These are phyloP conservation scores for Corythornis vintsioides DNA, from an alignment of 2,113 vertebrate genomes.

Conservation along the genomic window DNA sequence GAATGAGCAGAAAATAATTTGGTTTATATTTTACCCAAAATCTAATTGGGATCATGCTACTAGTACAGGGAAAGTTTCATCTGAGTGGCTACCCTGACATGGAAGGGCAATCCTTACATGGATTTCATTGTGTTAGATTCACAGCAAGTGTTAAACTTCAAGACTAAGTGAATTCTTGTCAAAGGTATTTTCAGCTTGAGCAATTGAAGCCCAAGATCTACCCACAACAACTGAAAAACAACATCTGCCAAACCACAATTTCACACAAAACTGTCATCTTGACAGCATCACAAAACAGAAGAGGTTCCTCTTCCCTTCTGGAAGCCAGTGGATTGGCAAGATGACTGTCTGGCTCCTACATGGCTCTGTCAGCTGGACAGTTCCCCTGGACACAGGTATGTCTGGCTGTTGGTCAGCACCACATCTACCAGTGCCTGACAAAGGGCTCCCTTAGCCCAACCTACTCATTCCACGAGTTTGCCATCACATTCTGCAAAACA, in stretches of 20 bases:
- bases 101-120: background rate
- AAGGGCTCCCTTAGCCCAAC: background rate
- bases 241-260: background rate
- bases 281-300: background rate
- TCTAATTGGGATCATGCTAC: fast-evolving
- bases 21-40: background rate
- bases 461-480: background rate
- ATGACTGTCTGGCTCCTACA: background rate
- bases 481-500: background rate
- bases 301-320: background rate
- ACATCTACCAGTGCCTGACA: background rate
- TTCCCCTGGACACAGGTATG: background rate
- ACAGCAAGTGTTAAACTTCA: background rate
- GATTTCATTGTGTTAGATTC: background rate
- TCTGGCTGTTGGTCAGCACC: background rate
- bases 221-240: background rate
- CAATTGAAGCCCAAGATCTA: background rate
- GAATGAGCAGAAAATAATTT: background rate
- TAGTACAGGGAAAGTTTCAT: background rate
- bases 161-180: background rate
- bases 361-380: fast-evolving
- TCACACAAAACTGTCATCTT: background rate
- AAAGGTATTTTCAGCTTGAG: background rate
- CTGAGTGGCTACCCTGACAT: background rate
- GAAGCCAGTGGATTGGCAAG: background rate